Conservation (phyloP, 2,888 invertebrate genomes). For the Cistogaster globosa region DNA sequence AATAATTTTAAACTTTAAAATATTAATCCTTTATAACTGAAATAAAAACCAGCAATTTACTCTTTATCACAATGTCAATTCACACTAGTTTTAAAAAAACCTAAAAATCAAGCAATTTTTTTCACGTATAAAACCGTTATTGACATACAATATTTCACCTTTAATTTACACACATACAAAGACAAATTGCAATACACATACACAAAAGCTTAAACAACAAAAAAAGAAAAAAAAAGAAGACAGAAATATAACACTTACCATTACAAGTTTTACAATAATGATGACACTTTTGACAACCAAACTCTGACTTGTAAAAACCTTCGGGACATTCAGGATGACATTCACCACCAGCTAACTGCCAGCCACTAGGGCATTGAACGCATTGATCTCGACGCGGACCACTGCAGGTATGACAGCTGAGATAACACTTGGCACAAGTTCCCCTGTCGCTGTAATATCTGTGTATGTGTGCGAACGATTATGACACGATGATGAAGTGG, state of each 20-base stretch:
- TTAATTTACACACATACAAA: conserved; percentile 10
- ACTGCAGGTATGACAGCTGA: conserved; percentile 92
- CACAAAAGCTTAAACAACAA: conserved; percentile 10
- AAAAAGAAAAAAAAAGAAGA: neutral
- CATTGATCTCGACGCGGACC: conserved; percentile 93
- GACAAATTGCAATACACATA: conserved; percentile 27
- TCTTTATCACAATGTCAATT: neutral
- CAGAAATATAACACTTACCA: conserved; percentile 84
- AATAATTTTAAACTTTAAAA: too few species aligned
- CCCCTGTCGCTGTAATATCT: conserved; percentile 95
- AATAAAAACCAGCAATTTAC: neutral
- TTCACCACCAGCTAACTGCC: conserved; percentile 92
- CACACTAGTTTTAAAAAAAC: neutral
- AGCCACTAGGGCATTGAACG: conserved; percentile 90
- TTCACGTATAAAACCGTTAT: conserved; percentile 11
- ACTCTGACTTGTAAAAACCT: conserved; percentile 92
- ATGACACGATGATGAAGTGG: neutral
- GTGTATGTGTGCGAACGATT: conserved; percentile 70
- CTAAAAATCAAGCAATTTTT: neutral
- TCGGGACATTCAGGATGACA: conserved; percentile 94
- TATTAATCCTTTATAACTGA: too few species aligned
- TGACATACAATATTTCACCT: conserved; percentile 32
- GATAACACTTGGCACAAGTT: conserved; percentile 91
- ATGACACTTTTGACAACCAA: conserved; percentile 94
- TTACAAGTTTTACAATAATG: conserved; percentile 94